Evolutionary conservation across 2,113 vertebrate species (phyloP), one percentile per base, ranked within the genome.

Genomic region (Melanotaenia duboulayi): DNA sequence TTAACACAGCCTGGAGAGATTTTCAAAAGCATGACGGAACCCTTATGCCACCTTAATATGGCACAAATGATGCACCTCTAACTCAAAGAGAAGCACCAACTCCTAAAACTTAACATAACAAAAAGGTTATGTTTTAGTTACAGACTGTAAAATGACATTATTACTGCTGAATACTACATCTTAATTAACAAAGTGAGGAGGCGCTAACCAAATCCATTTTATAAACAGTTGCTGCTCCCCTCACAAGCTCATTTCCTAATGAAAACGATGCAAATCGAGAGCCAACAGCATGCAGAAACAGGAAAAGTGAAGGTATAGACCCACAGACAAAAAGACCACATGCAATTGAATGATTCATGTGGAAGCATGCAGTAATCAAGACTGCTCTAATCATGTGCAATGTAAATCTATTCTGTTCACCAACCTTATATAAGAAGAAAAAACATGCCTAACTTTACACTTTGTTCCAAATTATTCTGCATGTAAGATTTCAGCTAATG

Each of bases 221-320:
- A 25, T 23, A 25, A 54, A 16, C 16, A 32, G 24, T 4, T 32
- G 52, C 52, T 54, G 51, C 50, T 65, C 20, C 13, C 32, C 23
- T 32, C 37, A 42, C 32, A 20, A 48, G 4, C 7, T 25, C 19
- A 23, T 24, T 50, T 44, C 54, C 32, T 17, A 28, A 51, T 22
- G 14, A 69, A 51, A 11, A 44, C 0, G 50, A 19, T 55, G 58
- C 54, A 73, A 85, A 76, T 81, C 71, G 85, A 76, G 56, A 60
- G 23, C 17, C 20, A 46, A 39, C 2, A 0, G 12, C 48, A 56
- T 0, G 16, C 32, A 65, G 28, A 65, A 56, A 17, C 65, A 16
- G 60, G 20, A 32, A n/a, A 25, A 62, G 4, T 16, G 1, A 22
- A 59, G 24, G 23, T 44, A 37, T 4, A 20, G 1, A 52, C 28